These are phyloP conservation scores for Oligia fasciuncula DNA, from an alignment of 2,888 invertebrate genomes.

Conservation along the genomic window DNA sequence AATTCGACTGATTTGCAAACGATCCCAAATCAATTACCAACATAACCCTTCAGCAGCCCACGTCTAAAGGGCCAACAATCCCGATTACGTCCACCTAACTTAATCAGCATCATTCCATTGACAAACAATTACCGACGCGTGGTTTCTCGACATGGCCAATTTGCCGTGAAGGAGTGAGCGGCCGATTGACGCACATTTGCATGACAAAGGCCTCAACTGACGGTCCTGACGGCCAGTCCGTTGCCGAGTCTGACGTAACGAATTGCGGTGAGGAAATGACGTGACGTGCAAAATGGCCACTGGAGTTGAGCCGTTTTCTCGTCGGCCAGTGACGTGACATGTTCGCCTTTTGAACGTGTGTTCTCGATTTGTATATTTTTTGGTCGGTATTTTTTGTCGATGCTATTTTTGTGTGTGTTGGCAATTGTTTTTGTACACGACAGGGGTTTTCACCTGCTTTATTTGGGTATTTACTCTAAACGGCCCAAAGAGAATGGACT, in stretches of 20 bases:
- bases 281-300: constrained; percentile 31
- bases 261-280: constrained; percentile 42
- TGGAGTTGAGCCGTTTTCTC: constrained; percentile 13
- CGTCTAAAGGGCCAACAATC: constrained; percentile 25
- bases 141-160: constrained; percentile 64
- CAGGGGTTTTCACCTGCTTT: not conserved
- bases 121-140: constrained; percentile 62
- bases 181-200: constrained; percentile 64
- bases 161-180: constrained; percentile 54
- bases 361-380: not conserved
- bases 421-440: not conserved
- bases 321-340: constrained; percentile 31
- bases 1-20: not conserved
- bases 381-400: not conserved
- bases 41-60: constrained; percentile 5
- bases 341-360: constrained; percentile 9
- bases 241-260: constrained; percentile 35
- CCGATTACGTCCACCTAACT: constrained; percentile 2
- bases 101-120: constrained; percentile 59
- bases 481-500: too few relatives aligned
- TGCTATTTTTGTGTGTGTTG: constrained; percentile 9
- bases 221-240: constrained; percentile 21
- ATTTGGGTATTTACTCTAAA: not conserved
- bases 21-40: constrained; percentile 28
- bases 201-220: constrained; percentile 65